Evolutionary conservation across 2,797 vertebrate genomes (phyloP).

Genomic region (Tiaroga cobitis): DNA sequence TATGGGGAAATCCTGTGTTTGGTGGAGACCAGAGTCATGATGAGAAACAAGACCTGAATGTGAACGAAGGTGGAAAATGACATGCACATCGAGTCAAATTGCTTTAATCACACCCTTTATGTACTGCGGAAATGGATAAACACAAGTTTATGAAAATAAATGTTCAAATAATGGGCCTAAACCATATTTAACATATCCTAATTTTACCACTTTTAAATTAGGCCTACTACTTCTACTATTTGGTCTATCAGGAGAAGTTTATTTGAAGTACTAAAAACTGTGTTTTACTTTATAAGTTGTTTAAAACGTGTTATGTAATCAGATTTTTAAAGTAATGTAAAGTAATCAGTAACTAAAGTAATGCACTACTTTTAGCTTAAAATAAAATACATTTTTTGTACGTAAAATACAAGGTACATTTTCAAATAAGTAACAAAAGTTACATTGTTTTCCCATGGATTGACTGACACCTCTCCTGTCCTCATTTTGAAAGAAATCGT

Average conservation of each 20-base stretch:
- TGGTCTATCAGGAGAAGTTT: neutral
- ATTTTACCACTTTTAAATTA: neutral
- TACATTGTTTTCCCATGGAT: no score
- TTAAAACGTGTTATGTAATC: no score
- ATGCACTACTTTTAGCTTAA: no score
- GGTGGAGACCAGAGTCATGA: slow-evolving; percentile 43
- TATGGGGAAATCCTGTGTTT: slow-evolving; percentile 43
- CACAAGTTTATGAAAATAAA: neutral
- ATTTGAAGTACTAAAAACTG: neutral
- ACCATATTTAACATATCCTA: neutral
- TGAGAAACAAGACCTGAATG: slow-evolving; percentile 49
- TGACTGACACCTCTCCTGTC: no score
- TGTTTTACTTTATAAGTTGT: neutral
- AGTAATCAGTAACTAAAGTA: neutral
- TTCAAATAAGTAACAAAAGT: no score
- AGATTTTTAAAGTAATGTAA: no score
- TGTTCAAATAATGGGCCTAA: neutral
- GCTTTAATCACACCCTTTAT: slow-evolving; percentile 43
- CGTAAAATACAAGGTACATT: no score
- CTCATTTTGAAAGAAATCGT: no score
- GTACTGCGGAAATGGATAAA: neutral
- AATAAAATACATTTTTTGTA: no score
- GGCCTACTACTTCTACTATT: neutral
- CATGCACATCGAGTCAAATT: slow-evolving; percentile 19
- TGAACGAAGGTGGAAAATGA: slow-evolving; percentile 48